Percentiles rank a stretch among this genome's conserved stretches.
Evolutionary conservation across 2,888 invertebrate species (phyloP).

Genomic region (Tryphoninae sp.): DNA sequence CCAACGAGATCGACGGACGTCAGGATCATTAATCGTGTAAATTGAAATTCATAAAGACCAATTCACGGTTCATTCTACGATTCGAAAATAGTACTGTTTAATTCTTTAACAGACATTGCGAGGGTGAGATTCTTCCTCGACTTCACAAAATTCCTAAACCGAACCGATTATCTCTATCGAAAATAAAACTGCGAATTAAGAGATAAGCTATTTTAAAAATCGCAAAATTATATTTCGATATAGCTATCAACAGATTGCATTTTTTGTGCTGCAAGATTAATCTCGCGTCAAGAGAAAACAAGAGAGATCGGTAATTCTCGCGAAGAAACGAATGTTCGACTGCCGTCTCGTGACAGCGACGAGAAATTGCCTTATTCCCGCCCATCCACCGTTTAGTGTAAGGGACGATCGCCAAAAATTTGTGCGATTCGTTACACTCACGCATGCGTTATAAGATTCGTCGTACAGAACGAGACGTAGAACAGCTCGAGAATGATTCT

Average conservation of each 20-base stretch:
- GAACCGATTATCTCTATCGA: no score
- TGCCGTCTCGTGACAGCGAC: slow-evolving; percentile 10
- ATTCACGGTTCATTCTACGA: no score
- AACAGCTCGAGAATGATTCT: slow-evolving; percentile 30
- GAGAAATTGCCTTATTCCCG: slow-evolving; percentile 6
- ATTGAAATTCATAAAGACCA: no score
- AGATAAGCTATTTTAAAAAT: no score
- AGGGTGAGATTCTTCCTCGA: no score
- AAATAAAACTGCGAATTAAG: no score
- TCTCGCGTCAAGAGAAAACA: slow-evolving; percentile 9
- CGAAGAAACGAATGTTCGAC: slow-evolving; percentile 9
- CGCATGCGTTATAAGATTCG: slow-evolving; percentile 36
- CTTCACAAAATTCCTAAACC: no score
- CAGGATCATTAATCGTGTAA: slow-evolving; percentile 1
- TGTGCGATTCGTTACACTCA: slow-evolving; percentile 36
- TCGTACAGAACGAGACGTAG: slow-evolving; percentile 31
- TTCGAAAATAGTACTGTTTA: no score
- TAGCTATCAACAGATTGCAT: no score
- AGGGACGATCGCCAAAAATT: slow-evolving; percentile 54
- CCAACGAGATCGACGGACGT: slow-evolving; percentile 18
- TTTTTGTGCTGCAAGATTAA: slow-evolving; percentile 11
- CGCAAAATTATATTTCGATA: no score
- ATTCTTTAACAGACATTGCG: no score
- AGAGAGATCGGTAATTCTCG: not conserved
- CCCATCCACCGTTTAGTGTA: slow-evolving; percentile 27